Percentiles rank a stretch among this genome's conserved stretches.
These are phyloP conservation scores for Athripsodes cinereus DNA, from an alignment of 2,888 invertebrate genomes.

Conservation along the genomic window DNA sequence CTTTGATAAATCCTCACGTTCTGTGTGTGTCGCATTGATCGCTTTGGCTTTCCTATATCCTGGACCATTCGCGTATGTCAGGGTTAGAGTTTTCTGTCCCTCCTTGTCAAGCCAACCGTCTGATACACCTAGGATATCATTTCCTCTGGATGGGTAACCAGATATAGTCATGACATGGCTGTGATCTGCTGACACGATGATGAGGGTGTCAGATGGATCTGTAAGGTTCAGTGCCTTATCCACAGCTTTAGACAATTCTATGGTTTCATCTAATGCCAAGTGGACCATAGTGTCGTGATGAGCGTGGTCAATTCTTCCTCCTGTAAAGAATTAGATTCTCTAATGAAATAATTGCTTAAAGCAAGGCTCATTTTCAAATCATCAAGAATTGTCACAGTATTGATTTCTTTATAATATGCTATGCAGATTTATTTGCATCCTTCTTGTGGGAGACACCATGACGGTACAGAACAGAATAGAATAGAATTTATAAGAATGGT, in stretches of 20 bases:
- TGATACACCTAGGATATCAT: slow-evolving; percentile 48
- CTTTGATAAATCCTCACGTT: slow-evolving; percentile 1
- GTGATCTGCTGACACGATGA: slow-evolving; percentile 59
- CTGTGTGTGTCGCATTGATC: not conserved
- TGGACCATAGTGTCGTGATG: slow-evolving; percentile 49
- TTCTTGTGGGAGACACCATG: too few relatives aligned
- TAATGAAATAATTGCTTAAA: too few relatives aligned
- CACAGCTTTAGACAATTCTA: slow-evolving; percentile 43
- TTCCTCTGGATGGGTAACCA: slow-evolving; percentile 53
- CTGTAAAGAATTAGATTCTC: too few relatives aligned
- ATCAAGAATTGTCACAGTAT: too few relatives aligned
- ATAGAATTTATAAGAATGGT: too few relatives aligned
- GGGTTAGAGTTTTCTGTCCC: slow-evolving; percentile 51
- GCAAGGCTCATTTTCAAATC: too few relatives aligned
- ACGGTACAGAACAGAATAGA: too few relatives aligned
- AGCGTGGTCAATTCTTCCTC: slow-evolving; percentile 50
- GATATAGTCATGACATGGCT: slow-evolving; percentile 51
- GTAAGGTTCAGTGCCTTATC: slow-evolving; percentile 46
- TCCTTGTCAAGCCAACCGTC: slow-evolving; percentile 44
- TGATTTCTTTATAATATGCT: too few relatives aligned
- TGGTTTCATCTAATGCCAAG: slow-evolving; percentile 54
- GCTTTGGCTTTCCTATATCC: slow-evolving; percentile 39
- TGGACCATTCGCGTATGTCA: slow-evolving; percentile 61
- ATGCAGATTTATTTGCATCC: too few relatives aligned
- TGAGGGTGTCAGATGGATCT: slow-evolving; percentile 49